Evolutionary conservation across 2,888 invertebrate genomes (phyloP), one percentile per base, ranked within the genome.

Genomic region (Hemistola chrysoprasaria): DNA sequence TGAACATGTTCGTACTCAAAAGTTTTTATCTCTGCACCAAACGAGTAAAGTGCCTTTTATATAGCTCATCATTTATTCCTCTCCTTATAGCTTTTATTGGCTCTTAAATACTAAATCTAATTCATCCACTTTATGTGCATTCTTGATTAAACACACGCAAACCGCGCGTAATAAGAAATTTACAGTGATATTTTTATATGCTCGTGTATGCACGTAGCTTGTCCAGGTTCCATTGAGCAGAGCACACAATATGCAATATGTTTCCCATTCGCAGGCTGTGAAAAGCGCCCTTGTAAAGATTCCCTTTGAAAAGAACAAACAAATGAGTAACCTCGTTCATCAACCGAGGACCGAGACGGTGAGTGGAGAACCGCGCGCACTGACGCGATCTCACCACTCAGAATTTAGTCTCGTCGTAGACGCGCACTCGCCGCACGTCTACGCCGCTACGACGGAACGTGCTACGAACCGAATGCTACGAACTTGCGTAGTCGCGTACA

Each of bases 231-330:
- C 33, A 39, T 40, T 32, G 48, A 41, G 36, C 29, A 34, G 31
- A 43, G 33, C 47, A 44, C 32, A 46, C 40, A 46, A 36, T 37
- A 46, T 40, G 40, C 45, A 46, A 46, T 41, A 41, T 41, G 46
- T 52, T 46, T 43, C 32, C 40, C 32, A 60, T 62, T 59, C 59
- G 53, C 55, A 36, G 58, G 53, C 57, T 59, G 60, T 65, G 62
- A 68, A 71, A 68, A 59, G 64, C 60, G 53, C 58, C 47, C 58
- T n/a, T 50, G 56, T 59, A 58, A 59, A 63, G 61, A 59, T 59
- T 66, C 57, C 59, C 58, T 70, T 69, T 65, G 62, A 65, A 68
- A 63, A 63, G 60, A 68, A 64, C 65, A 71, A 71, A 71, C 71
- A 69, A 65, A 72, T 64, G 65, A 65, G 65, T 65, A 64, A 64